Evolutionary conservation across 2,888 invertebrate genomes (phyloP).

Genomic region (Meghimatium bilineatum): DNA sequence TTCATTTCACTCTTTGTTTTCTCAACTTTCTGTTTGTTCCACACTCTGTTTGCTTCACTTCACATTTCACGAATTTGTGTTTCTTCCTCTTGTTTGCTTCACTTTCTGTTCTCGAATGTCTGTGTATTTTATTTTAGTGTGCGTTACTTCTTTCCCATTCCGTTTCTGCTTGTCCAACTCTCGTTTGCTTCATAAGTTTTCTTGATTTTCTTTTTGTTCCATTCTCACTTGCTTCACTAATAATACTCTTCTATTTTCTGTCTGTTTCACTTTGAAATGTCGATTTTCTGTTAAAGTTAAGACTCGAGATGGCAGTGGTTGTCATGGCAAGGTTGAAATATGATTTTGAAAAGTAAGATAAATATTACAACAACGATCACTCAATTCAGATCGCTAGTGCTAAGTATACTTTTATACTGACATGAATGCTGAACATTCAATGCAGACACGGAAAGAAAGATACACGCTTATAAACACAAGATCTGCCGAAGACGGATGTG

Average conservation of each 20-base stretch:
- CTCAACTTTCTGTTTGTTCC: background rate
- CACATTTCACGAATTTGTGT: background rate
- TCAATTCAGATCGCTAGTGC: too few species aligned
- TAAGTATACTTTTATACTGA: too few species aligned
- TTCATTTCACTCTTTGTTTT: background rate
- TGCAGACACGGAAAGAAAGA: too few species aligned
- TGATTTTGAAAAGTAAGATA: too few species aligned
- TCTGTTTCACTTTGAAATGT: background rate
- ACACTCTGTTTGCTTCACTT: too few species aligned
- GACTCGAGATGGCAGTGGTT: too few species aligned
- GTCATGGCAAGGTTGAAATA: too few species aligned
- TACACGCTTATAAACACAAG: too few species aligned
- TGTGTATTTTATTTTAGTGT: background rate
- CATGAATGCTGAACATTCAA: too few species aligned
- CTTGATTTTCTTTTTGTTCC: background rate
- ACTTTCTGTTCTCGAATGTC: background rate
- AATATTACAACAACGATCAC: too few species aligned
- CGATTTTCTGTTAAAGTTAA: too few species aligned
- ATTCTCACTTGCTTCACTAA: background rate
- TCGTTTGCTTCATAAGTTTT: background rate
- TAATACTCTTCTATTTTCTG: background rate
- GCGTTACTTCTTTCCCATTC: background rate
- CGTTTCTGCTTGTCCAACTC: background rate
- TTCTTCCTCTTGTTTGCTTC: background rate
- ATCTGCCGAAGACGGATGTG: too few species aligned